Base-by-base conservation (phyloP, 1,140 invertebrate species). In the Pissodes strobi region DNA sequence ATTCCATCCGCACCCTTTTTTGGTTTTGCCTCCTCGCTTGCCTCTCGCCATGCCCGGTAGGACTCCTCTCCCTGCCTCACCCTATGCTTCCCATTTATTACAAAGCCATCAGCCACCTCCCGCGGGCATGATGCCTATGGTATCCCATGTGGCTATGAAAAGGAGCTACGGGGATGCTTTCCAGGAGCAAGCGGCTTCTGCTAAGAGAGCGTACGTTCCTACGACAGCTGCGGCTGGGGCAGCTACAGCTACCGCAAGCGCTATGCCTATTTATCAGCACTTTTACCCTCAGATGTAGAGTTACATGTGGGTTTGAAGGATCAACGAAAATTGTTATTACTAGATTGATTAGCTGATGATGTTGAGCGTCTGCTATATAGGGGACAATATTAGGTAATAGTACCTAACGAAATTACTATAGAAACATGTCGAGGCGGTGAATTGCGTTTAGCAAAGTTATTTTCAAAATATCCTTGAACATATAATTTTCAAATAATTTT, bases 201-300 rank as follows among this genome's bases (percentile, higher is more conserved):
- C 78, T 73, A 62, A 82, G 79, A 62, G 79, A 72, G 53, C 75
- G 79, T 57, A 79, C 81, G 78, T 73, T 80, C 69, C 66, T 75
- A 74, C 21, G 8, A 53, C 55, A 2, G 53, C 21, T 2, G 13
- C 37, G 18, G 21, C 34, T 2, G 34, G 17, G 9, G 37, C n/a
- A 2, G 22, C 46, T 1, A 48, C 45, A 25, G 22, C 45, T 5
- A 19, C 18, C 17, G 57, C 67, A 3, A 38, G 22, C 77, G 63
- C 72, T 79, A 72, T 56, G 69, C 79, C 77, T 55, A 81, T 79
- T n/a, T 88, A 79, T 77, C 83, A 70, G 52, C 81, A 22, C 55
- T 85, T 66, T 79, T 68, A 84, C 81, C 73, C 76, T 71, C 67
- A 79, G 75, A 63, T 84, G 78, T 83, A 81, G 81, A 68, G 13